Conservation (phyloP, 2,113 vertebrate species). For the Lampris incognitus region DNA sequence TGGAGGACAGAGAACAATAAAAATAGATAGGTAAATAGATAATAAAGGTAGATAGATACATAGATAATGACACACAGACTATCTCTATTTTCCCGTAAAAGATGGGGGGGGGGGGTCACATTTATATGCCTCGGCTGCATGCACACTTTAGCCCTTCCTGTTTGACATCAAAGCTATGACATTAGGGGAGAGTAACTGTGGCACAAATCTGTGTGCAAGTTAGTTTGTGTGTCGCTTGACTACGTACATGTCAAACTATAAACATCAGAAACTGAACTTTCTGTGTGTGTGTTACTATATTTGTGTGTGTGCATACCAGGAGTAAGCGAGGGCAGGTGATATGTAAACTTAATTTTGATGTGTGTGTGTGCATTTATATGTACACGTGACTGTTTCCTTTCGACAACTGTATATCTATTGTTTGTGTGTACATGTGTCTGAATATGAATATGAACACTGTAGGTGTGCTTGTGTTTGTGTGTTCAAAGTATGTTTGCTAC, state of each 20-base stretch:
- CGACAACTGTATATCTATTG: no score
- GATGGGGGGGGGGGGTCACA: not conserved
- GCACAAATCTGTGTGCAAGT: not conserved
- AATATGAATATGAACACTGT: not conserved
- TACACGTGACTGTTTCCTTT: not conserved
- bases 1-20: constrained; percentile 58
- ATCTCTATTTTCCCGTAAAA: no score
- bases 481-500: constrained; percentile 68
- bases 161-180: not conserved
- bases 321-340: no score
- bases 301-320: not conserved
- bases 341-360: not conserved
- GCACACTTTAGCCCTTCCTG: not conserved
- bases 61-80: not conserved
- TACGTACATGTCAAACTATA: not conserved
- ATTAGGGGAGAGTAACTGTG: not conserved
- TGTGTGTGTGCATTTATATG: not conserved
- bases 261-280: not conserved
- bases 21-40: not conserved
- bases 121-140: not conserved
- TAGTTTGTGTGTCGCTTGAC: not conserved
- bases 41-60: not conserved
- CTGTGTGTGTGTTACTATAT: not conserved
- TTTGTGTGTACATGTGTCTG: no score
- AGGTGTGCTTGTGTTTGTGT: not conserved